Base-by-base conservation (phyloP, 1,140 invertebrate species). In the Lepidurus apus region DNA sequence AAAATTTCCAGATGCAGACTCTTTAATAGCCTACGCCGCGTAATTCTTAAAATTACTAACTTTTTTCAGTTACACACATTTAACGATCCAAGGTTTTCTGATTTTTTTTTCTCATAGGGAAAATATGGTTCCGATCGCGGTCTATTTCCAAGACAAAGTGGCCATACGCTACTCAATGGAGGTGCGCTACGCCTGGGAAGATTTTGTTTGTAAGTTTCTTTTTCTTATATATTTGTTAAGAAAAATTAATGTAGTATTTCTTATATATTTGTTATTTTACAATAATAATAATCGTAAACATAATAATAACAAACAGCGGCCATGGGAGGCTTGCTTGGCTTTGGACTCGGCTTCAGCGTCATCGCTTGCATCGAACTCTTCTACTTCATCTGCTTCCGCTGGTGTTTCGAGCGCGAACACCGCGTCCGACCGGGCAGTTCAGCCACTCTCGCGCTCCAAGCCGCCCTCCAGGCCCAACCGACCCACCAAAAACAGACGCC, bases 381-480 rank as follows among this genome's bases (percentile, higher is more conserved):
- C 73, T 79, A 79, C 47, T 79, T 79, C 74, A 73, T 74, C 42
- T 79, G 78, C 78, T 44, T 79, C 11, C 78, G 78, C 6, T 79
- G 78, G 78, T 42, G 74, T 75, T 79, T 65, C 53, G 53, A 65
- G 17, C 53, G 53, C 53, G 9, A 65, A 65, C 53, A 65, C 9
- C 53, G 53, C 17, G 21, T 65, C 7, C 53, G 53, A 65, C 53
- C 53, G 7, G 53, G 53, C 0, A 65, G 53, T 65, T 65, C 53
- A 1, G 53, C 53, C 13, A 65, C 53, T 21, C 21, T 65, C 7
- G 53, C 53, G 8, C 53, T 65, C 13, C 17, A 65, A 17, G 53
- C 53, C 13, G 53, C 13, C 6, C 53, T 65, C 7, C 53, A 65
- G 13, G 21, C 6, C 13, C 53, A 65, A 21, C 53, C 53, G 34